Conservation (phyloP, 2,888 invertebrate genomes). For the Maniola hyperantus region DNA sequence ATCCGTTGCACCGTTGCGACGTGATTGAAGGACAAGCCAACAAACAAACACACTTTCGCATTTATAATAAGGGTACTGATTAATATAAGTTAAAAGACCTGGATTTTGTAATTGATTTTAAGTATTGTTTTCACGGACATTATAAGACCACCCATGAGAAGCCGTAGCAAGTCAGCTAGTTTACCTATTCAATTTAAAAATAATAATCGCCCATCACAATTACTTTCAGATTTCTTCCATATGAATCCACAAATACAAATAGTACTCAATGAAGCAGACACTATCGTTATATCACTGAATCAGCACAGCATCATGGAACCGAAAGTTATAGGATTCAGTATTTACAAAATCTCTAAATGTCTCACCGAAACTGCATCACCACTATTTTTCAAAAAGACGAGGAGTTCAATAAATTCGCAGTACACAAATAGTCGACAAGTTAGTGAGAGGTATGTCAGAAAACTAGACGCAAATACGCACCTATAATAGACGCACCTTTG, state of each 20-base stretch:
- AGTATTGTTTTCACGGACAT: too few species aligned
- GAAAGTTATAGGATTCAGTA: slow-evolving; percentile 95
- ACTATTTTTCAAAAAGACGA: slow-evolving; percentile 92
- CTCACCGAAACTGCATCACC: slow-evolving; percentile 89
- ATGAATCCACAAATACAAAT: slow-evolving; percentile 95
- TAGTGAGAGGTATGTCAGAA: slow-evolving; percentile 66
- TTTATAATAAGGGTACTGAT: too few species aligned
- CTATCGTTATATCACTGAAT: slow-evolving; percentile 91
- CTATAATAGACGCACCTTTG: too few species aligned
- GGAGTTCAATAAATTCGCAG: slow-evolving; percentile 93
- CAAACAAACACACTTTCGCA: too few species aligned
- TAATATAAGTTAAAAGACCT: too few species aligned
- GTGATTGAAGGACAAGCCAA: too few species aligned
- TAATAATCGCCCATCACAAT: neutral
- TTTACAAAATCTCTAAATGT: slow-evolving; percentile 88
- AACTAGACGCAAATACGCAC: neutral
- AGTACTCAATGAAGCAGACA: slow-evolving; percentile 85
- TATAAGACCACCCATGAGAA: too few species aligned
- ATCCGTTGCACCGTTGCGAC: too few species aligned
- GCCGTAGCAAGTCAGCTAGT: too few species aligned
- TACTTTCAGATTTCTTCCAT: slow-evolving; percentile 90
- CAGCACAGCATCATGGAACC: slow-evolving; percentile 96
- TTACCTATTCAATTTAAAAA: too few species aligned
- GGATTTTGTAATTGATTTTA: too few species aligned
- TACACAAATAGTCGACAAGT: slow-evolving; percentile 96